Conservation (phyloP, 2,797 vertebrate genomes). For the Myiotriccus ornatus region DNA sequence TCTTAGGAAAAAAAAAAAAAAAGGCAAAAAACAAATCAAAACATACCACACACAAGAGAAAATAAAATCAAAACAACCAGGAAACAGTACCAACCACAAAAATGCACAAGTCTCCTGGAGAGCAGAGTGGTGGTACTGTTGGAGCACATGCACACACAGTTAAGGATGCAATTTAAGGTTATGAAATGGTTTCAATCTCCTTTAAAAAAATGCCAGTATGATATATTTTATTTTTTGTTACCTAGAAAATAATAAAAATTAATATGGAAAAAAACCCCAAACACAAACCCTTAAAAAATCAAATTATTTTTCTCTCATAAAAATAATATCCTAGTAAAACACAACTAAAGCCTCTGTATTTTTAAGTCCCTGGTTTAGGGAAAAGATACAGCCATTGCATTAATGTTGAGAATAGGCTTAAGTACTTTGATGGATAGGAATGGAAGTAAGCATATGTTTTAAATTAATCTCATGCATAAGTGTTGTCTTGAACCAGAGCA, state of each 20-base stretch:
- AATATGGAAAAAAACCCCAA: not conserved
- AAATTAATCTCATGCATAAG: constrained; percentile 6
- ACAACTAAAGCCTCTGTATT: not conserved
- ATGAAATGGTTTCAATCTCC: not conserved
- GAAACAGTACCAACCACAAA: not conserved
- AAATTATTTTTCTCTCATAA: not conserved
- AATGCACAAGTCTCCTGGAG: not conserved
- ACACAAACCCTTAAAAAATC: not conserved
- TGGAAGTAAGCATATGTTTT: constrained; percentile 18
- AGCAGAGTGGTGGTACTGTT: not conserved
- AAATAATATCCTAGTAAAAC: not conserved
- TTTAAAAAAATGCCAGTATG: not conserved
- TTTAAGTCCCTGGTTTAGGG: not conserved
- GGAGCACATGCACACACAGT: not conserved
- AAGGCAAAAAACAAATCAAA: not conserved
- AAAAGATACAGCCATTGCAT: not conserved
- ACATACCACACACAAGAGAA: not conserved
- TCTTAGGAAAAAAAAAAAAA: not conserved
- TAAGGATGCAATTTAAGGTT: not conserved
- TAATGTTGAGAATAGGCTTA: not conserved
- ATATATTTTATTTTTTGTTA: not conserved
- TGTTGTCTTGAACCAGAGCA: constrained; percentile 2
- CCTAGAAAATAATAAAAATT: not conserved
- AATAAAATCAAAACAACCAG: not conserved
- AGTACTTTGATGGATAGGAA: not conserved